Evolutionary conservation across 2,888 invertebrate genomes (phyloP).

Genomic region (Synergus japonicus): DNA sequence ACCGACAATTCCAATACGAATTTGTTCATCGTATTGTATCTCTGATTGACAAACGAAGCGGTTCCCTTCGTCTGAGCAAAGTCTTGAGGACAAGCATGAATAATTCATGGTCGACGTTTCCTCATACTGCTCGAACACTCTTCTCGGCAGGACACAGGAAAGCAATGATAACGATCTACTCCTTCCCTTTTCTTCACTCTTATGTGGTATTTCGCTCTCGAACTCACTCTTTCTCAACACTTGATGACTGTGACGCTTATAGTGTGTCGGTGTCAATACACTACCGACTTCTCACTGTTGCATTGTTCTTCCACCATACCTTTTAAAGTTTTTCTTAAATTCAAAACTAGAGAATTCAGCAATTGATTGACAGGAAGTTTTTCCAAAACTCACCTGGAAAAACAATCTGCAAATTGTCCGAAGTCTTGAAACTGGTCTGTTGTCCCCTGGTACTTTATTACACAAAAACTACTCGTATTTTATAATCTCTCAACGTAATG

Average conservation of each 20-base stretch:
- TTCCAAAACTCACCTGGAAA: too few relatives aligned
- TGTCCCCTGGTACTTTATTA: too few relatives aligned
- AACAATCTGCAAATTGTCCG: too few relatives aligned
- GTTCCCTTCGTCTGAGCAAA: slow-evolving; percentile 22
- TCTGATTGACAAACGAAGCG: slow-evolving; percentile 38
- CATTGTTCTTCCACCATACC: slow-evolving; percentile 11
- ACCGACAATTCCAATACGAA: slow-evolving; percentile 23
- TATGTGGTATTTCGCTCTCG: neutral
- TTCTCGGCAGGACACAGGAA: slow-evolving; percentile 77
- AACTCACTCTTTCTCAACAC: slow-evolving; percentile 54
- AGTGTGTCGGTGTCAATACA: slow-evolving; percentile 36
- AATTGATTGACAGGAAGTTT: too few relatives aligned
- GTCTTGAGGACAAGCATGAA: slow-evolving; percentile 67
- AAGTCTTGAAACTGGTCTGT: too few relatives aligned
- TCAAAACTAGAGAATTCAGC: too few relatives aligned
- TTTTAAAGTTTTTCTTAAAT: neutral
- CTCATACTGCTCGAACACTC: slow-evolving; percentile 74
- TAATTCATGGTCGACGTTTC: slow-evolving; percentile 75
- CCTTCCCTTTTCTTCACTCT: slow-evolving; percentile 45
- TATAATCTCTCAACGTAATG: neutral
- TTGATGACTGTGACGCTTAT: slow-evolving; percentile 61
- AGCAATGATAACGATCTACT: slow-evolving; percentile 72
- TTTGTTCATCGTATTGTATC: slow-evolving; percentile 40
- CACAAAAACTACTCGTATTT: too few relatives aligned
- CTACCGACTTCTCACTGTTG: neutral